These are phyloP conservation scores for Dendrolimus houi DNA, from an alignment of 2,888 invertebrate species.

Conservation along the genomic window DNA sequence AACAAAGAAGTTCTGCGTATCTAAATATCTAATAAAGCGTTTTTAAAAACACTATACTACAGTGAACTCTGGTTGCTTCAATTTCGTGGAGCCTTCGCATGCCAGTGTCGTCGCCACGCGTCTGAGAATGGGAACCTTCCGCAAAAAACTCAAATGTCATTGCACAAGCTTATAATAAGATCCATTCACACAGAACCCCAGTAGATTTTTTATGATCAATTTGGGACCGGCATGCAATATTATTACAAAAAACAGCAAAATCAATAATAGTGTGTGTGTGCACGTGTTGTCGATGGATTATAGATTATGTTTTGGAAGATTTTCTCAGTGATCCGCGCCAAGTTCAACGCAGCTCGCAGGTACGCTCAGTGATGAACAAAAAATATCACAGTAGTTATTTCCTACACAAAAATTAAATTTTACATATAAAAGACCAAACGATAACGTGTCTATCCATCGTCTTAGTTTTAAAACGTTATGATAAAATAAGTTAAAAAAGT, in stretches of 20 bases:
- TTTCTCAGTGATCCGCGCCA: constrained; percentile 60
- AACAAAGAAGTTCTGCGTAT: no score
- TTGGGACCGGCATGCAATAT: constrained; percentile 65
- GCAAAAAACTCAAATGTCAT: constrained; percentile 65
- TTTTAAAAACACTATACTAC: no score
- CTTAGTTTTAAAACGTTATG: no score
- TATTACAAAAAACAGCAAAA: constrained; percentile 70
- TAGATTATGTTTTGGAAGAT: constrained; percentile 68
- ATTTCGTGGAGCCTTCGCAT: constrained; percentile 27
- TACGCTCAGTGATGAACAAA: constrained; percentile 32
- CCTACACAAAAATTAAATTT: no score
- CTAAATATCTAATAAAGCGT: no score
- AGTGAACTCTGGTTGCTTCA: constrained; percentile 6
- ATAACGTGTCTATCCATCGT: no score
- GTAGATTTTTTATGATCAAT: constrained; percentile 63
- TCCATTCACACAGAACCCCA: constrained; percentile 62
- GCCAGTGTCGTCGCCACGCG: constrained; percentile 49
- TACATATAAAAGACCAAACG: no score
- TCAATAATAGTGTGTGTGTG: constrained; percentile 67
- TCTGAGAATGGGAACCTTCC: constrained; percentile 35
- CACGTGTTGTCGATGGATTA: constrained; percentile 74
- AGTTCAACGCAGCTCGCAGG: constrained; percentile 65
- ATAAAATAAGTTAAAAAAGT: no score
- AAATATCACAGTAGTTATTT: constrained; percentile 24
- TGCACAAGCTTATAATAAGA: constrained; percentile 71